Evolutionary conservation across 2,113 vertebrate species (phyloP), one percentile per base, ranked within the genome.

Genomic region (Upupa epops): DNA sequence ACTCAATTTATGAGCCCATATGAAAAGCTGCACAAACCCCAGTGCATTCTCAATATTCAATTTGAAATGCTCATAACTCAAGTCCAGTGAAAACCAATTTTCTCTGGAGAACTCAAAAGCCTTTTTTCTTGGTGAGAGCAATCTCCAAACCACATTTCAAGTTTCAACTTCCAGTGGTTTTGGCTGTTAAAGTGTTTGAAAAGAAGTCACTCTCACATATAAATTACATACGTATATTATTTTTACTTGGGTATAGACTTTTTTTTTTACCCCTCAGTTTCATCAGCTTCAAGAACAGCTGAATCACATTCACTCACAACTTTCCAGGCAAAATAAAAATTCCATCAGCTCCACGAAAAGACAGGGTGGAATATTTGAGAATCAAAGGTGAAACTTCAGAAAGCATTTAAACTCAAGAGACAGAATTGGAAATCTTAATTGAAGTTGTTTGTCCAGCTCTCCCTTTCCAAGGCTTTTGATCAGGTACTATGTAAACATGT

Each of bases 11-110:
- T 48, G 48, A 55, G 51, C 25, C 36, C 26, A 19, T 76, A 83
- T 49, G 64, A 83, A 92, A 69, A 91, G 70, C 32, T 91, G 42
- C 82, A 28, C 71, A 72, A 90, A 93, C 69, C 46, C 32, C 68
- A 63, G 36, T 24, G 55, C 5, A 3, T 69, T 89, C 51, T 61
- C 82, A 54, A 26, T 86, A 76, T 64, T 84, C 52, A 20, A 37
- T 83, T 11, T 70, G 31, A 88, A 85, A 82, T 22, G 64, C 74
- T 83, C 68, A 9, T 92, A 95, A 91, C 32, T 96, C 94, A 91
- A 42, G 55, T 14, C 55, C 68, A 72, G 2, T 48, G 37, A 76
- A 91, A 96, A 59, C 22, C 59, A 46, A 59, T 93, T 91, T 92
- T 87, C 89, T 92, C 84, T 18, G 49, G 59, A 76, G 59, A 85